phyloP scores from a whole-genome alignment of 2,888 invertebrate species.

The Pyrrhosoma nymphula region DNA sequence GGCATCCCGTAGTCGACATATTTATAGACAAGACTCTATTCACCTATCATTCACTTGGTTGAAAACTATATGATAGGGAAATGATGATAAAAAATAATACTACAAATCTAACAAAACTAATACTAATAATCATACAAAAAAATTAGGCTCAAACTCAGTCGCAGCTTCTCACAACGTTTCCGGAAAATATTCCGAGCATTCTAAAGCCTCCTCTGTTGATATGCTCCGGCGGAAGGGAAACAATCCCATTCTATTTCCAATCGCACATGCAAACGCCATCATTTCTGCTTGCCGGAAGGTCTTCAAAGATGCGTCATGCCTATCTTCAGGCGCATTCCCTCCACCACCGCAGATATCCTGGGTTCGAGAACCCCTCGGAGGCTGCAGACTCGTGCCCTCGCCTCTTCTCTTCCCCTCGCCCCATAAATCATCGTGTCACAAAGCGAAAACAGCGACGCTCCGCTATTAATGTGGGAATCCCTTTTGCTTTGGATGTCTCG shows the following conservation, averaged over 20 bases:
- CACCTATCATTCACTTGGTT: too few species aligned
- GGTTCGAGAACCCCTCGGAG: constrained; percentile 40
- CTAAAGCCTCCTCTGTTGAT: background rate
- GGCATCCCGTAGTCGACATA: too few species aligned
- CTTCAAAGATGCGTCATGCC: constrained; percentile 24
- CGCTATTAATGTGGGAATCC: constrained; percentile 65
- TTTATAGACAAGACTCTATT: too few species aligned
- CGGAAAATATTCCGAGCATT: background rate
- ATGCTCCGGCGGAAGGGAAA: background rate
- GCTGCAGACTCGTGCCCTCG: background rate
- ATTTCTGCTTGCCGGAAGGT: constrained; percentile 54
- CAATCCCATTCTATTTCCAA: background rate
- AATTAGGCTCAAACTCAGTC: too few species aligned
- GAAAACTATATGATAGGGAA: too few species aligned
- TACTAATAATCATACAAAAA: too few species aligned
- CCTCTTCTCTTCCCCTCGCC: background rate
- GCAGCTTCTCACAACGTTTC: background rate
- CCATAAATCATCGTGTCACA: constrained; percentile 59
- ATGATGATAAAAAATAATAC: too few species aligned
- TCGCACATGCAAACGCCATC: background rate
- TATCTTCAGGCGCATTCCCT: background rate
- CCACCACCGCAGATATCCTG: background rate
- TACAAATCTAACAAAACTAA: too few species aligned
- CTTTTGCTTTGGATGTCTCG: background rate
- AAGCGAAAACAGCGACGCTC: constrained; percentile 25